A percentile compares a stretch with the other conserved stretches of the same genome.
These are phyloP conservation scores for Thaleichthys pacificus DNA, from an alignment of 2,797 vertebrate genomes.

Conservation along the genomic window DNA sequence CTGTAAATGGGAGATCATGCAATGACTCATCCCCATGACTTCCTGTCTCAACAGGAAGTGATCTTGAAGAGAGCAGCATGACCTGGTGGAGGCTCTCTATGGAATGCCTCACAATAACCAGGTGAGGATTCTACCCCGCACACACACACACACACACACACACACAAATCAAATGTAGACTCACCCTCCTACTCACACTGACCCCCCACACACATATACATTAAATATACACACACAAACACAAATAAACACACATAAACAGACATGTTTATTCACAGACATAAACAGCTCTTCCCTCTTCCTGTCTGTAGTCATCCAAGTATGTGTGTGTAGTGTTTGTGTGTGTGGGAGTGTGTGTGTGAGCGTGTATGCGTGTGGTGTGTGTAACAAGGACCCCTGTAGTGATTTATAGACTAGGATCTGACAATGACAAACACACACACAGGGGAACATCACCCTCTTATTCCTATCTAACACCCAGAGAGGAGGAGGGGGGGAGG, in stretches of 20 bases:
- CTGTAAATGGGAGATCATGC: neutral
- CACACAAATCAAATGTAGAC: neutral
- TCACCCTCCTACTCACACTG: constrained; percentile 22
- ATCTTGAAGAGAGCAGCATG: constrained; percentile 94
- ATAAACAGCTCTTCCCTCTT: neutral
- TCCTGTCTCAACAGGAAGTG: constrained; percentile 82
- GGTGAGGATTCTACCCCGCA: constrained; percentile 65
- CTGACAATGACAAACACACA: constrained; percentile 38
- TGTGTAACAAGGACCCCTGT: constrained; percentile 36
- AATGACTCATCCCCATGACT: constrained; percentile 29
- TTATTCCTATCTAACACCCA: constrained; percentile 29
- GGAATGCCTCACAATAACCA: constrained; percentile 98
- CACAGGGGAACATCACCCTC: constrained; percentile 34
- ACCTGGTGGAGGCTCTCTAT: constrained; percentile 94
- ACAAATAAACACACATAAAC: constrained; percentile 14
- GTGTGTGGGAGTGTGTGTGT: too few species aligned
- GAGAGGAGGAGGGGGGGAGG: constrained; percentile 20
- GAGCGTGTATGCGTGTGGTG: constrained; percentile 9
- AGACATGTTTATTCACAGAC: neutral
- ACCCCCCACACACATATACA: too few species aligned
- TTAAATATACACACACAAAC: constrained; percentile 1
- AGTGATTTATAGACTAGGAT: constrained; percentile 29
- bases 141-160: constrained; percentile 3
- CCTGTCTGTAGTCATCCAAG: constrained; percentile 40
- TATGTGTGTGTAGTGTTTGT: constrained; percentile 18